These are phyloP conservation scores for Eremobia ochroleuca DNA, from an alignment of 2,888 invertebrate species.

Conservation along the genomic window DNA sequence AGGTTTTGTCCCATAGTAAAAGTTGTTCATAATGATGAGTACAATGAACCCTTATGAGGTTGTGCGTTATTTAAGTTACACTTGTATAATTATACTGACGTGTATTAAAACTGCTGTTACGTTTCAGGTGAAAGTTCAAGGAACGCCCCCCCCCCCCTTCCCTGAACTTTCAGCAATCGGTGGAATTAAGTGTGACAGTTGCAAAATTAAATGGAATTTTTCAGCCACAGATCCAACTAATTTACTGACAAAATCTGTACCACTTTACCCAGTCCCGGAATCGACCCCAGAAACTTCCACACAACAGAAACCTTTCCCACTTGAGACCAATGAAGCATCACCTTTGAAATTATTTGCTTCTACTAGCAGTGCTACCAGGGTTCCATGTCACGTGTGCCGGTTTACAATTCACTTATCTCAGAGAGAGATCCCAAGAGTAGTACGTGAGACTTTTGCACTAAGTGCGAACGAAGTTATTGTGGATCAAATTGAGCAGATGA, in stretches of 20 bases:
- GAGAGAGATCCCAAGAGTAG: conserved; percentile 72
- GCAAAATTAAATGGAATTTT: neutral
- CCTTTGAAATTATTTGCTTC: conserved; percentile 33
- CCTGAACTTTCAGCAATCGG: no score
- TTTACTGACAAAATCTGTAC: neutral
- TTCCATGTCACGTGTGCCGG: conserved; percentile 76
- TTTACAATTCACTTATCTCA: conserved; percentile 83
- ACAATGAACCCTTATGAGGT: no score
- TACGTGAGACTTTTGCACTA: conserved; percentile 78
- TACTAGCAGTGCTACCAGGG: conserved; percentile 53
- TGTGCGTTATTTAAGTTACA: no score
- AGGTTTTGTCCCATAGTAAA: no score
- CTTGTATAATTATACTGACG: neutral
- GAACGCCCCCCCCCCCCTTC: no score
- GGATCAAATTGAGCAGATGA: conserved; percentile 52
- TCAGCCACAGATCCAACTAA: neutral
- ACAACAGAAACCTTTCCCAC: neutral
- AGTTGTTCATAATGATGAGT: no score
- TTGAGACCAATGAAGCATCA: conserved; percentile 3
- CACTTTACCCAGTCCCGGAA: neutral
- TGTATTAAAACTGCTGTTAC: neutral
- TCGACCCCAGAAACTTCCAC: neutral
- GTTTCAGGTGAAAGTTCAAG: neutral
- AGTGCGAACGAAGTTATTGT: conserved; percentile 74
- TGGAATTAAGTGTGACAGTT: no score